Evolutionary conservation across 2,797 vertebrate species (phyloP), one percentile per base, ranked within the genome.

Genomic region (Momotus momota): DNA sequence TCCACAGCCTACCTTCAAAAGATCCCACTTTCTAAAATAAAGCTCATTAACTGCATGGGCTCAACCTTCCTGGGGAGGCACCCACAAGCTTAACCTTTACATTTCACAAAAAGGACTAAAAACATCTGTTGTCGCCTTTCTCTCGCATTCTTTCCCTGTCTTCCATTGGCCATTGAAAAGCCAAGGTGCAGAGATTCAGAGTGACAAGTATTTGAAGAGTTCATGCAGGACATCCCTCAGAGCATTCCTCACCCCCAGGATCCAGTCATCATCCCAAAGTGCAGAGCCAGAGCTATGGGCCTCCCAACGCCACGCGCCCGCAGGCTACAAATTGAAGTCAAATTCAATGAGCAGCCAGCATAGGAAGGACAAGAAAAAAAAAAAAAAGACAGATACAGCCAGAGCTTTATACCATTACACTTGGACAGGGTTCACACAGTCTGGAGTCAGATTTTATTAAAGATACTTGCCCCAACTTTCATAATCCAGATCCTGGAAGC

Each of bases 361-460:
- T 0, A 48, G 51, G 9, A 55, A 27, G 26, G 16, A 9, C 3
- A 35, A 21, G 3, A 3, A 14, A 2, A 2, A 12, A 18, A 31
- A 8, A 23, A 26, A 35, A 35, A 52, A 45, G 19, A 13, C 48
- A 54, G 6, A 23, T 2, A 12, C 8, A 65, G n/a, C 4, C 73
- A 35, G 33, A 7, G 27, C 23, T 87, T 38, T 29, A 10, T 5
- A 31, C 23, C 9, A 9, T 14, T 5, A 12, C 6, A 49, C 35
- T 14, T 14, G 6, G 12, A 26, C 9, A 45, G 21, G 6, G 21
- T 43, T 22, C 55, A 45, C 18, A 18, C 14, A 19, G 25, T 4
- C 4, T n/a, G 18, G 20, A 40, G 41, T 7, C 10, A 58, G 60
- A 14, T 55, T 49, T 48, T 57, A 17, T 11, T 48, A 0, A 52